These are phyloP conservation scores for Trachymyrmex septentrionalis DNA, from an alignment of 1,140 invertebrate genomes.

Conservation along the genomic window DNA sequence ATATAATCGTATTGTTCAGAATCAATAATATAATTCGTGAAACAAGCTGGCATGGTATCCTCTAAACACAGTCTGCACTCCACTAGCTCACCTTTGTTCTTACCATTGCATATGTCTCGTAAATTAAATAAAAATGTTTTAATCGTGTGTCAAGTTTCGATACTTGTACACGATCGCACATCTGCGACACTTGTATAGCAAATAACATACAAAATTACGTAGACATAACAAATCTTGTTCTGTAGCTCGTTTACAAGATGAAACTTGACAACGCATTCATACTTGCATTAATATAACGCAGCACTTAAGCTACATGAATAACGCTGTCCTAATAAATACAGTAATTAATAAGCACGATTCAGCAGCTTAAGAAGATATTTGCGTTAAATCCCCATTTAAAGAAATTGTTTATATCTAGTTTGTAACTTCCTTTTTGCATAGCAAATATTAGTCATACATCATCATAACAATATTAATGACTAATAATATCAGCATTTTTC, in stretches of 20 bases:
- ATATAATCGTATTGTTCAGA: constrained; percentile 78
- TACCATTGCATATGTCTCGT: constrained; percentile 81
- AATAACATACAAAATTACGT: constrained; percentile 39
- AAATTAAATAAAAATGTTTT: constrained; percentile 80
- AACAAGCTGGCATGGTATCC: constrained; percentile 86
- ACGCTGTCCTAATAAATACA: constrained; percentile 83
- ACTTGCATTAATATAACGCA: constrained; percentile 79
- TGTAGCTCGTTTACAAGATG: constrained; percentile 50
- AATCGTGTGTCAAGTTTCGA: constrained; percentile 76
- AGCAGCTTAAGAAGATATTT: constrained; percentile 79
- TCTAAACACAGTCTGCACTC: constrained; percentile 87
- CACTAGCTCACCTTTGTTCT: constrained; percentile 86
- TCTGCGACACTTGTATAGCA: background rate
- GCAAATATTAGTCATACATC: constrained; percentile 19
- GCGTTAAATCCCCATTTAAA: constrained; percentile 73
- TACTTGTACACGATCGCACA: constrained; percentile 1
- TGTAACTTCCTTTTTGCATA: constrained; percentile 57
- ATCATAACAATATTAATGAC: constrained; percentile 46
- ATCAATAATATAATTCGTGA: constrained; percentile 83
- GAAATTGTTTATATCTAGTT: constrained; percentile 66
- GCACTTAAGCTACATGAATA: constrained; percentile 79
- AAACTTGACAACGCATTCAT: constrained; percentile 80
- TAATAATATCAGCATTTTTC: constrained; percentile 50
- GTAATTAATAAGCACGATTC: constrained; percentile 79
- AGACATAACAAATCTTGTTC: constrained; percentile 40